Base-by-base conservation (phyloP, 2,113 vertebrate species). In the Dicerorhinus sumatrensis region DNA sequence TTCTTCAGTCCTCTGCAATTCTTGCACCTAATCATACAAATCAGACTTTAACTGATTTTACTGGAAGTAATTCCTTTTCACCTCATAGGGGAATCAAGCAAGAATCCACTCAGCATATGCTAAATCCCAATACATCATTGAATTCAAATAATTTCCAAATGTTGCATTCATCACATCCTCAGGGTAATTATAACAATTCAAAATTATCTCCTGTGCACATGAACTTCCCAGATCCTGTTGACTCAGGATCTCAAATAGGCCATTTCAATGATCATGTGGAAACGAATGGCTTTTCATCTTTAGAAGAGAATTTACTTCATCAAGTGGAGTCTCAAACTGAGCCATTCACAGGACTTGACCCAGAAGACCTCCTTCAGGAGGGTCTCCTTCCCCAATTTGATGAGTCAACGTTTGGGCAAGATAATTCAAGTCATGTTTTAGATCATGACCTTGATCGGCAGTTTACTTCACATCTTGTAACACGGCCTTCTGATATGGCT, bases 371-470 rank as follows among this genome's bases (percentile, higher is more conserved):
- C 73, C 98, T 99, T 95, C 99, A 99, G 84, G 99, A 99, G 97
- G 99, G 99, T 86, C 99, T 99, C 8, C 98, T 99, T 93, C 99
- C 99, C 6, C 99, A 99, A 91, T 99, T 99, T 1, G 99, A 99
- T 91, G 99, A 99, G 67, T 97, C 99, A 84, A 97, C 99, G 0
- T 99, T 99, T 97, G 99, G 99, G 98, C 99, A 99, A 94, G 99
- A 99, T 91, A 98, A 98, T 97, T 98, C 99, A 93, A 98, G 98
- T 98, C 98, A 99, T 77, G 98, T 99, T 92, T 98, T 99, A 93
- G 98, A 99, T 89, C 99, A 98, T 95, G 98, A 99, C 62, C 97
- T 99, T n/a, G 98, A 99, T 36, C 98, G 97, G 10, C 98, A 98
- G 8, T 98, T 99, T 94, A 98, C 97, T 42, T 97, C 98, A 4